Evolutionary conservation across 2,113 vertebrate species (phyloP).

Genomic region (Gadus chalcogrammus): DNA sequence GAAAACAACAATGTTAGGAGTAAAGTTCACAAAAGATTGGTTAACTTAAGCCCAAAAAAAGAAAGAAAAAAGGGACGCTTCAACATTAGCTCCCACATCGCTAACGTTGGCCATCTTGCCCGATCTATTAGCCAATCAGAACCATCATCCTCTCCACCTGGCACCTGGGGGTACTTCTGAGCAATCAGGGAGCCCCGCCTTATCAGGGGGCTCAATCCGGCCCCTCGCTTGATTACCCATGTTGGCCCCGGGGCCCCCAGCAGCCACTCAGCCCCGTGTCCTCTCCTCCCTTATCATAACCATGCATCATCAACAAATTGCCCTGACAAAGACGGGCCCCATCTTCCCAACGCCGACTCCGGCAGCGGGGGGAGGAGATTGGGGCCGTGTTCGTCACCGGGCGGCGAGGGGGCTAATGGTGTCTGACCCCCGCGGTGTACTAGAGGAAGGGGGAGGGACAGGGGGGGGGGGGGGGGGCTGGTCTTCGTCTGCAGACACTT

Average conservation of each 20-base stretch:
- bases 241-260: conserved; percentile 35
- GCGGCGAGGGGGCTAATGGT: conserved; percentile 54
- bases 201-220: conserved; percentile 64
- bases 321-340: conserved; percentile 52
- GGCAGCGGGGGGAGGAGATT: conserved; percentile 20
- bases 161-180: conserved; percentile 48
- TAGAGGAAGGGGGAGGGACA: not conserved
- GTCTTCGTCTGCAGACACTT: not conserved
- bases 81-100: no score
- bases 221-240: conserved; percentile 55
- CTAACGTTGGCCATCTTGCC: no score
- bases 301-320: conserved; percentile 64
- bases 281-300: conserved; percentile 61
- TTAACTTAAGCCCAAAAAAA: no score
- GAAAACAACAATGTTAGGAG: no score
- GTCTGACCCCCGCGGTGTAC: conserved; percentile 48
- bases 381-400: conserved; percentile 36
- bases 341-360: conserved; percentile 39
- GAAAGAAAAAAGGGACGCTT: no score
- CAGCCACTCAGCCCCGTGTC: conserved; percentile 30
- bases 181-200: conserved; percentile 59
- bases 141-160: conserved; percentile 37
- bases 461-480: not conserved
- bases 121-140: conserved; percentile 10
- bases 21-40: no score